These are phyloP conservation scores for Hirundo rustica DNA, from an alignment of 2,797 vertebrate genomes.

Conservation along the genomic window DNA sequence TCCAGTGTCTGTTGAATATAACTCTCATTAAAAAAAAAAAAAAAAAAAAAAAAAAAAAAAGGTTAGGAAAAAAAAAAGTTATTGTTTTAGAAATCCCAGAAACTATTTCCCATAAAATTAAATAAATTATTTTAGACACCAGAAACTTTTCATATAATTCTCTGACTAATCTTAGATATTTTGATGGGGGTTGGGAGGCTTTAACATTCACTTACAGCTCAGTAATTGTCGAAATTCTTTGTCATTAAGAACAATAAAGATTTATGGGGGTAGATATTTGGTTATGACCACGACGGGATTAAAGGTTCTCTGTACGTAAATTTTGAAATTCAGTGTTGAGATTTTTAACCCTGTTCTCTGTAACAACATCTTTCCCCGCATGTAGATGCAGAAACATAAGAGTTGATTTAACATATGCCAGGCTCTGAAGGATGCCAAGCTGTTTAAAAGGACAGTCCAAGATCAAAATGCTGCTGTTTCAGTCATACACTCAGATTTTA, in stretches of 20 bases:
- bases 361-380: neutral
- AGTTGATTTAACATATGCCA: neutral
- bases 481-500: neutral
- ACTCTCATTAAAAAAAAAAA: neutral
- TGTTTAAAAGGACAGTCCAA: neutral
- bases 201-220: neutral
- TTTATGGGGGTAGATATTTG: neutral
- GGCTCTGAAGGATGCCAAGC: neutral
- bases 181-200: neutral
- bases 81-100: neutral
- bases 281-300: neutral
- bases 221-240: neutral
- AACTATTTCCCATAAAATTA: neutral
- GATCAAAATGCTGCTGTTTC: slow-evolving; percentile 21
- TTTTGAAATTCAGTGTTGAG: neutral
- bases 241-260: neutral
- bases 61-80: too few species aligned
- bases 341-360: neutral
- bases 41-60: too few species aligned
- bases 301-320: neutral
- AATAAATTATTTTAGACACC: neutral
- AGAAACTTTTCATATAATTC: neutral
- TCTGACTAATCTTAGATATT: neutral
- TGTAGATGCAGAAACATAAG: neutral
- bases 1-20: neutral